Conservation (phyloP, 2,113 vertebrate genomes). For the Protobothrops mucrosquamatus region DNA sequence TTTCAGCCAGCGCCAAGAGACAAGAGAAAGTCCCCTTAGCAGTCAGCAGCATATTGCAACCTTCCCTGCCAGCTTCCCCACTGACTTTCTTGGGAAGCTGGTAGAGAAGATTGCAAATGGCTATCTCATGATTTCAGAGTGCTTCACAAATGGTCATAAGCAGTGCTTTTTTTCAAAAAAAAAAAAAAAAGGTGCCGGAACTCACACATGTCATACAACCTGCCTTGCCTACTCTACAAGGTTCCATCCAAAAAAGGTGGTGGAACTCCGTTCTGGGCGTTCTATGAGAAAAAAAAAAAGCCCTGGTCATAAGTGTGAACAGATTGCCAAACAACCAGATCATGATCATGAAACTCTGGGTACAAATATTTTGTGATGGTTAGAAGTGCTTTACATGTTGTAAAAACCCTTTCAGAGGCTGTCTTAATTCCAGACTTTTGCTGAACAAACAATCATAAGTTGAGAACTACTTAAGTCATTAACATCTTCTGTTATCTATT, state of each 20-base stretch:
- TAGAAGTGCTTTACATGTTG: background rate
- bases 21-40: background rate
- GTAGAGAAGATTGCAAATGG: background rate
- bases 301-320: background rate
- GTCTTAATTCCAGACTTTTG: background rate
- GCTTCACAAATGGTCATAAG: background rate
- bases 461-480: background rate
- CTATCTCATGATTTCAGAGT: background rate
- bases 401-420: background rate
- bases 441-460: background rate
- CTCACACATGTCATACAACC: too few relatives aligned
- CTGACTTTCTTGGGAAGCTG: background rate
- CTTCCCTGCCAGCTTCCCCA: background rate
- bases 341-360: background rate
- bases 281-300: too few relatives aligned
- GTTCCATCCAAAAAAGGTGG: too few relatives aligned
- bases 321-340: background rate
- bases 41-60: background rate
- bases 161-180: too few relatives aligned
- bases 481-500: background rate
- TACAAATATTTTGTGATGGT: background rate
- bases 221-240: too few relatives aligned
- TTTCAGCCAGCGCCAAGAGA: background rate
- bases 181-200: too few relatives aligned
- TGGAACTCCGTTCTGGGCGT: too few relatives aligned